phyloP scores from a whole-genome alignment of 2,797 vertebrate genomes.

The Eremophila alpestris region DNA sequence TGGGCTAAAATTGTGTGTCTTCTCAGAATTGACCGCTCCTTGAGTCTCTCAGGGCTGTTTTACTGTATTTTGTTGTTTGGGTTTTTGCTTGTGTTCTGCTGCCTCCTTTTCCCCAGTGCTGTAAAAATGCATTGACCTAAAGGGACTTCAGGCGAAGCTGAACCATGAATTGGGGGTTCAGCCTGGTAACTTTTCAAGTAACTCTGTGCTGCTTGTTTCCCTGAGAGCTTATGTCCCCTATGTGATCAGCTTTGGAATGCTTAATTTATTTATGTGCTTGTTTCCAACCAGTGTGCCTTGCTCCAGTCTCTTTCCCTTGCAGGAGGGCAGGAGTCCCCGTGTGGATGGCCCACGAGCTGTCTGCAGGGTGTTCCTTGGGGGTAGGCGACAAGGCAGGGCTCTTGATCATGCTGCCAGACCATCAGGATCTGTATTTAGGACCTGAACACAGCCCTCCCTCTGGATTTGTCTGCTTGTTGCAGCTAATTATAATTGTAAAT shows the following conservation, averaged over 20 bases:
- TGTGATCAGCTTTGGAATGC: neutral
- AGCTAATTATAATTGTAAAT: constrained; percentile 74
- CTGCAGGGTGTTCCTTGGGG: neutral
- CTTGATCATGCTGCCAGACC: neutral
- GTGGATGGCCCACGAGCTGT: neutral
- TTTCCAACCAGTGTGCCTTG: neutral
- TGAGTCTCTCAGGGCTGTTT: neutral
- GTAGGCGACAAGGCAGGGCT: accelerated
- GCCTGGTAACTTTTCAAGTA: neutral
- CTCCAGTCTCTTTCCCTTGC: neutral
- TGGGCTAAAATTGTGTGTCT: neutral
- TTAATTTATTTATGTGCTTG: neutral
- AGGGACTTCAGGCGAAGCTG: neutral
- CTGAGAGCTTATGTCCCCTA: neutral
- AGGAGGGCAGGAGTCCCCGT: neutral
- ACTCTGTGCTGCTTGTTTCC: neutral
- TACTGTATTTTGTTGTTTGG: neutral
- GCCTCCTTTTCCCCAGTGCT: neutral
- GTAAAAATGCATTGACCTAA: neutral
- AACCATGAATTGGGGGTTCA: neutral
- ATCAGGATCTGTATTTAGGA: constrained; percentile 6
- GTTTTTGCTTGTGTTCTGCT: neutral
- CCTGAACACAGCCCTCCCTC: constrained; percentile 39
- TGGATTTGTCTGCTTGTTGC: constrained; percentile 58
- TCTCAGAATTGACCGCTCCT: neutral